Evolutionary conservation across 2,113 vertebrate species (phyloP), one percentile per base, ranked within the genome.

Genomic region (Microcebus griseorufus): DNA sequence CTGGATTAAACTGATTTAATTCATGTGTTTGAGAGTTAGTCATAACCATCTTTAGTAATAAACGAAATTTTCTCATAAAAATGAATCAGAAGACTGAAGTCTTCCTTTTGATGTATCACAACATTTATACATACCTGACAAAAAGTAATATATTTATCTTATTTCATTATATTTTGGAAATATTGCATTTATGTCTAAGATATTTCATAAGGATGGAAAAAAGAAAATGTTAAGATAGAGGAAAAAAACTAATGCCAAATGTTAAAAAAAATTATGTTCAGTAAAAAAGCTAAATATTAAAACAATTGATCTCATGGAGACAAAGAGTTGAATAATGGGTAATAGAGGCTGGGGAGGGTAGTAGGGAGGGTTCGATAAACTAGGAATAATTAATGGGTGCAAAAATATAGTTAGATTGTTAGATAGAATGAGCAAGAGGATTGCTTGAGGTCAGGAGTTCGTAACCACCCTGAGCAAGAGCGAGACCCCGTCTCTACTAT

Each of bases 1-100:
- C 23, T 96, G 11, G 29, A 20, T 88, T 60, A 5, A 94, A n/a
- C 93, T 95, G 69, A 76, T 94, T 85, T 89, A 18, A 0, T 7
- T 98, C 39, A 4, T 39, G 4, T 85, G 55, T 97, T 85, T 91
- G 69, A 91, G n/a, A 88, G 91, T 55, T 78, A 97, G 58, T 96
- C 88, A 97, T 97, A 67, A 62, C 51, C 37, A 92, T 87, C 48
- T 12, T 81, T 90, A 17, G 75, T 85, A 90, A 81, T 96, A 85
- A 70, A 0, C 42, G 42, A 76, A 55, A 76, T 70, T 80, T 97
- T 95, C 60, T 97, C n/a, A 88, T 37, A 42, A 18, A 79, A 51
- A 42, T 13, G 25, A 80, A 72, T 83, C n/a, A 60, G 60, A 76
- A 12, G 17, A 32, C 75, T 81, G 48, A 60, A 69, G 87, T 18